A percentile compares a stretch with the other conserved stretches of the same genome.
phyloP scores from a whole-genome alignment of 2,113 vertebrate genomes.

The Antechinus stuartii region DNA sequence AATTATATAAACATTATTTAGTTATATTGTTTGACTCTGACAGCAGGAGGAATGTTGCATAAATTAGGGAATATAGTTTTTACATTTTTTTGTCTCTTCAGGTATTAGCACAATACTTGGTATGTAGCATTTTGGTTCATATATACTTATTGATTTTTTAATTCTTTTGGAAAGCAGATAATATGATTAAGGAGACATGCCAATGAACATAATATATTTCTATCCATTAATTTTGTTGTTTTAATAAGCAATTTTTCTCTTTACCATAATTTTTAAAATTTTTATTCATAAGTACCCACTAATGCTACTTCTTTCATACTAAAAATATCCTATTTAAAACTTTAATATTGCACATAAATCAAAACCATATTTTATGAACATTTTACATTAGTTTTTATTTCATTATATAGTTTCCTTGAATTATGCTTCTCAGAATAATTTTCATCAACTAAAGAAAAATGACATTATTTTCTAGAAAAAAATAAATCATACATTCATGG shows the following conservation, averaged over 20 bases:
- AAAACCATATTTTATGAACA: slow-evolving; percentile 76
- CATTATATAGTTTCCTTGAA: slow-evolving; percentile 58
- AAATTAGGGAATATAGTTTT: background rate
- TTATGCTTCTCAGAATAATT: slow-evolving; percentile 51
- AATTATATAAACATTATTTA: background rate
- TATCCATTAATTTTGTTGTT: slow-evolving; percentile 78
- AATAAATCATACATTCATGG: background rate
- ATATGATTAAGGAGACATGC: slow-evolving; percentile 75
- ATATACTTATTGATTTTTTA: background rate
- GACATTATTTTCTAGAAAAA: background rate
- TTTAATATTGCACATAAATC: slow-evolving; percentile 80
- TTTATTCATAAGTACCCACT: slow-evolving; percentile 73
- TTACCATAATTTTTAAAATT: slow-evolving; percentile 75
- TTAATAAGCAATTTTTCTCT: slow-evolving; percentile 78
- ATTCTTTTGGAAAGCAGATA: slow-evolving; percentile 56
- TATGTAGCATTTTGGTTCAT: background rate
- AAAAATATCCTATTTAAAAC: slow-evolving; percentile 77
- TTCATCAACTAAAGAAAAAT: slow-evolving; percentile 48
- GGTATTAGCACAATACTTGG: background rate
- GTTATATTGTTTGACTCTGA: background rate
- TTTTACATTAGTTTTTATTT: slow-evolving; percentile 71
- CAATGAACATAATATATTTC: slow-evolving; percentile 70
- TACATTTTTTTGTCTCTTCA: background rate
- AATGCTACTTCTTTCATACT: slow-evolving; percentile 74
- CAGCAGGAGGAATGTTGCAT: background rate